These are phyloP conservation scores for Myiothlypis chrysogaster DNA, from an alignment of 2,797 vertebrate species.

Conservation along the genomic window DNA sequence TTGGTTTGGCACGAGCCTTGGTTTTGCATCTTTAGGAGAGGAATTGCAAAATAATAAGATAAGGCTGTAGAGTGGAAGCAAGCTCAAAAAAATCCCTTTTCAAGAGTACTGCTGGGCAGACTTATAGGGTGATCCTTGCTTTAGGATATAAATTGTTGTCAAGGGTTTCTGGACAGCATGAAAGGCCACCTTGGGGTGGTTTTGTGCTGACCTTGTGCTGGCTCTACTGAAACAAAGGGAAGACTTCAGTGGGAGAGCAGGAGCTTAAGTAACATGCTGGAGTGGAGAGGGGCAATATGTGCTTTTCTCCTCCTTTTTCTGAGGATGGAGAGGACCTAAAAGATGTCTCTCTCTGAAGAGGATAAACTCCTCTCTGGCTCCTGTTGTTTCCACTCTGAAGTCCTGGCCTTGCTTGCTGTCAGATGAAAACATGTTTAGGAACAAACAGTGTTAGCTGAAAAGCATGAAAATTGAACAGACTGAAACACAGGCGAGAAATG, in stretches of 20 bases:
- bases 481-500: neutral
- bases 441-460: neutral
- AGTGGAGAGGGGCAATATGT: neutral
- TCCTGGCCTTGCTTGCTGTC: neutral
- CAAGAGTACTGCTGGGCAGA: neutral
- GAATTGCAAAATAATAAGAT: conserved; percentile 55
- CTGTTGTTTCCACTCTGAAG: neutral
- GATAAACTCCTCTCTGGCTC: neutral
- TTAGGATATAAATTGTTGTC: neutral
- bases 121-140: neutral
- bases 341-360: neutral
- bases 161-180: neutral
- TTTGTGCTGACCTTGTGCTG: neutral
- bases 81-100: neutral
- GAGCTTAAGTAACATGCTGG: neutral
- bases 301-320: neutral
- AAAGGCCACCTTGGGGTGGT: neutral
- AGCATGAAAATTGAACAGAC: neutral
- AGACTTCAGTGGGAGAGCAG: neutral
- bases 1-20: conserved; percentile 44
- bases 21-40: conserved; percentile 37
- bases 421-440: neutral
- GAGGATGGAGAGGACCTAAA: neutral
- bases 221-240: neutral
- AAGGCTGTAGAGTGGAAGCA: neutral